These are phyloP conservation scores for Gopherus flavomarginatus DNA, from an alignment of 2,113 vertebrate species.

Conservation along the genomic window DNA sequence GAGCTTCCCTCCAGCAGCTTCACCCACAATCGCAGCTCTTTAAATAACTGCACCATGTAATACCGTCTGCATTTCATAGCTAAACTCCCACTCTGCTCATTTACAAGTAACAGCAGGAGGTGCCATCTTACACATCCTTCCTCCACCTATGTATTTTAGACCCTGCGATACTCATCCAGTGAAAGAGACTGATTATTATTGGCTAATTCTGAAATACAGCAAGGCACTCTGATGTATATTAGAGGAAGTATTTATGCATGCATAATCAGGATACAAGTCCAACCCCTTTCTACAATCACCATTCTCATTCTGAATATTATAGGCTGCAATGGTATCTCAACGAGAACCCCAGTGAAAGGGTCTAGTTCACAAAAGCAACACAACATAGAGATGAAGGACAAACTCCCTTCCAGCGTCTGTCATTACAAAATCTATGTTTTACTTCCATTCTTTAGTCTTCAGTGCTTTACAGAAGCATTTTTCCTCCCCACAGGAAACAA, in stretches of 20 bases:
- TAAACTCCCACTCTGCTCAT: background rate
- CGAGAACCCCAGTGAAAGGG: background rate
- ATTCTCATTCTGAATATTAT: background rate
- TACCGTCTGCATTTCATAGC: background rate
- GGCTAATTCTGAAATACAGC: slow-evolving; percentile 58
- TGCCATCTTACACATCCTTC: rapidly evolving
- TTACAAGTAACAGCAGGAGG: background rate
- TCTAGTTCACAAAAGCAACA: slow-evolving; percentile 36
- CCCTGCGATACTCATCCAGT: background rate
- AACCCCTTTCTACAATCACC: background rate
- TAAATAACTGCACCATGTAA: background rate
- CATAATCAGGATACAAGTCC: slow-evolving; percentile 15
- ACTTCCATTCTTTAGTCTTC: slow-evolving; percentile 11
- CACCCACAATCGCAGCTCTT: background rate
- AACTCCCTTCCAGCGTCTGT: slow-evolving; percentile 16
- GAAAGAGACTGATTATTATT: background rate
- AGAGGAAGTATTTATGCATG: slow-evolving; percentile 16
- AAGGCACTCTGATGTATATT: slow-evolving; percentile 57
- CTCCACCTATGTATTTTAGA: background rate
- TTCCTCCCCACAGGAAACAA: slow-evolving; percentile 6
- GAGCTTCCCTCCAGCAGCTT: background rate
- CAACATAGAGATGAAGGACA: slow-evolving; percentile 2
- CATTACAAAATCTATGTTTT: slow-evolving; percentile 18
- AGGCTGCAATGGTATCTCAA: background rate
- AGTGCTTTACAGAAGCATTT: slow-evolving; percentile 66